Base-by-base conservation (phyloP, 2,113 vertebrate species). In the Alosa alosa region DNA sequence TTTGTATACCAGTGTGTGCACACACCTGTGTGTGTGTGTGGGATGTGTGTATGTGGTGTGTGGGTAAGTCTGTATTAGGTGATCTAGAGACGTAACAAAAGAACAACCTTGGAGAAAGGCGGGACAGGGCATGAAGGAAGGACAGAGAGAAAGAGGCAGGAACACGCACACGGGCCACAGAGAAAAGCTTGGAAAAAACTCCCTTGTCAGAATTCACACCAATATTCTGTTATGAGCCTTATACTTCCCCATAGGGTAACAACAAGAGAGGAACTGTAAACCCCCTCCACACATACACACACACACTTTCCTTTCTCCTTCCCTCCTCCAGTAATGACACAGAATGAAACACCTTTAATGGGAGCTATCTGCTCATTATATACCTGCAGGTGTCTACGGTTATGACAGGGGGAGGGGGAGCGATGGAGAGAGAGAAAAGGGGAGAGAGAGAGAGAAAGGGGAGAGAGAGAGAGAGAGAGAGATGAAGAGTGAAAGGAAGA, bases 301-400 rank as follows among this genome's bases (percentile, higher is more conserved):
- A 55, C 52, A 15, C 13, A 17, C 85, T 50, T 84, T 82, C 81
- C 52, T 84, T 91, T 49, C 89, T 86, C 89, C 90, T 90, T 55
- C 86, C 82, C 82, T 85, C 36, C 44, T 41, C 85, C 82, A 84
- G 81, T 87, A 90, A 90, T 92, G 90, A 93, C 93, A 92, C 89
- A 90, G 83, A 89, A 86, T 81, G 49, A 86, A 86, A 88, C 87
- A 90, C 90, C 93, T 92, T 93, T 94, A 93, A 93, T 93, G 91
- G 89, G 89, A 93, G 90, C 86, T 84, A 89, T 92, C 87, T 92
- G 86, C 92, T 93, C 93, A 93, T 94, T 94, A 94, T 93, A 93
- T 92, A 92, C 88, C 88, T 92, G 86, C 91, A 90, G 91, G 89
- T 91, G 91, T 91, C 88, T 86, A 78, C 86, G 50, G 86, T 85